Percentiles rank a stretch among this genome's conserved stretches.
phyloP scores from a whole-genome alignment of 2,113 vertebrate genomes.

The Bujurquina vittata region DNA sequence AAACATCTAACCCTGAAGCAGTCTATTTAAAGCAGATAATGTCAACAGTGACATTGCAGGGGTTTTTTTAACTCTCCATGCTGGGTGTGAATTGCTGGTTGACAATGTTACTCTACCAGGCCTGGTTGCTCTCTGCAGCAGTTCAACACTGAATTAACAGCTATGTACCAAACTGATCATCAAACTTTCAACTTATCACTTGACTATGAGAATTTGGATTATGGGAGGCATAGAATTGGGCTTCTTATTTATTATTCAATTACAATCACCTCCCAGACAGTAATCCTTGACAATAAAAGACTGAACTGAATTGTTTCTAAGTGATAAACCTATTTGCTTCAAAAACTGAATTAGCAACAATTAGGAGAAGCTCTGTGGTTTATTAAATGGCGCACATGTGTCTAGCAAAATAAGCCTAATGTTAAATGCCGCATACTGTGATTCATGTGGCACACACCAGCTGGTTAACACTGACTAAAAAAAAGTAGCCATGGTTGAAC shows the following conservation, averaged over 20 bases:
- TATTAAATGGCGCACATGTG: neutral
- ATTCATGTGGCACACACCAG: neutral
- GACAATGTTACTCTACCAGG: neutral
- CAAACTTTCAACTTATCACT: neutral
- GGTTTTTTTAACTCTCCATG: neutral
- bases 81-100: slow-evolving; percentile 1
- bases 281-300: neutral
- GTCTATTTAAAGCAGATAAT: neutral
- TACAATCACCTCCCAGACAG: neutral
- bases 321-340: too few species aligned
- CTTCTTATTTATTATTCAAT: neutral
- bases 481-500: neutral
- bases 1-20: neutral
- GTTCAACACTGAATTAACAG: slow-evolving; percentile 19
- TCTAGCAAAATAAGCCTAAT: too few species aligned
- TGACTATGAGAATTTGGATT: neutral
- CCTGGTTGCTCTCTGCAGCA: neutral
- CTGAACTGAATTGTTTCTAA: too few species aligned
- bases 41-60: neutral
- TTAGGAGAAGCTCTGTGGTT: neutral
- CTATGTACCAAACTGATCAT: neutral
- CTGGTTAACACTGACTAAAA: neutral
- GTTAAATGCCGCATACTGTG: too few species aligned
- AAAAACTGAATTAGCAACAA: too few species aligned
- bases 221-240: neutral